Base-by-base conservation (phyloP, 2,113 vertebrate species). In the Eulemur rufifrons region DNA sequence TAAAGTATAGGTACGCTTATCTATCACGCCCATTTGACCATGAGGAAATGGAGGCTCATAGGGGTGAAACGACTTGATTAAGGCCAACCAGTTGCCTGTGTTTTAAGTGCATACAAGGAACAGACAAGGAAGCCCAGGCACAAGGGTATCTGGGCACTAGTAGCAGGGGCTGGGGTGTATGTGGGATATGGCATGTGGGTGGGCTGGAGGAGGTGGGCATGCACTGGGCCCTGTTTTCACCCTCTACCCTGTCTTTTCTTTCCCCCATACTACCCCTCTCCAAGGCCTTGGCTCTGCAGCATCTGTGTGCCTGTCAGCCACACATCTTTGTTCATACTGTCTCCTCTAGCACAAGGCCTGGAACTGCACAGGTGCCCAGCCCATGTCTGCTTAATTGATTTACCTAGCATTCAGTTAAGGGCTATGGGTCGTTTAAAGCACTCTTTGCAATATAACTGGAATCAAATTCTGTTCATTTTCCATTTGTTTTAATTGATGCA, bases 401-500 rank as follows among this genome's bases (percentile, higher is more conserved):
- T 90, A 61, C 27, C 61, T 95, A 78, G 42, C 47, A 47, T 61
- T 94, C 42, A 45, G 2, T 91, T 66, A 94, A 90, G 54, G 76
- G 21, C 27, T 73, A 12, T 69, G 32, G 39, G 47, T 86, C 12
- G 0, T 63, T 90, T 52, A 47, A 93, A 86, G 52, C 0, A 3
- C 50, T 61, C 18, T 91, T 69, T 87, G 50, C 69, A 42, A 69
- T 71, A 27, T 21, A 80, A 78, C 21, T 39, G 17, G 68, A 86
- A 77, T 63, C 50, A 87, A 54, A 61, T 66, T 96, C 66, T 87
- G 76, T 81, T 45, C 12, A 59, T 82, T 3, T 76, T 64, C 34
- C 32, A 12, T 93, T 93, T 87, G 52, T 91, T 94, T 95, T 83
- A 87, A 83, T 73, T 91, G 42, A 69, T 54, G 23, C 39, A 83